Evolutionary conservation across 92 coral and sea anemone species (phyloP).

Genomic region (Epizoanthus stellaris): DNA sequence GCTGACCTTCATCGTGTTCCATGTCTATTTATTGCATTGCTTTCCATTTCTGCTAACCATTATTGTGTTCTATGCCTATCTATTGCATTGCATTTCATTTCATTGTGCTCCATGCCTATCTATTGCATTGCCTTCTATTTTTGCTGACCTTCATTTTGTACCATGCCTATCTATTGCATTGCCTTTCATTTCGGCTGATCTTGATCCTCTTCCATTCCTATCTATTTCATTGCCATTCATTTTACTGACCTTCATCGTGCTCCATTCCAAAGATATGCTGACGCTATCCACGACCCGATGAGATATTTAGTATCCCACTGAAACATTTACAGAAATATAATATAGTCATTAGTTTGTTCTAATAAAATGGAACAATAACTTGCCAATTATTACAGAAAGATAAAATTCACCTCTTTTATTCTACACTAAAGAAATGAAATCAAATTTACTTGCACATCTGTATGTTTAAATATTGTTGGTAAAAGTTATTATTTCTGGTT

Average conservation of each 20-base stretch:
- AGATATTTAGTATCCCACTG: constrained; percentile 70
- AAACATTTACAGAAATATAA: neutral
- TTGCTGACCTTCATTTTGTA: constrained; percentile 66
- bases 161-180: constrained; percentile 41
- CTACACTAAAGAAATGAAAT: too few relatives aligned
- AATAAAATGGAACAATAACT: too few relatives aligned
- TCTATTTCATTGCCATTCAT: neutral
- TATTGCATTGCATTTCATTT: neutral
- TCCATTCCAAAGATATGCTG: constrained; percentile 73
- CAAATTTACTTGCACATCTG: too few relatives aligned
- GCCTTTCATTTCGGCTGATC: too few relatives aligned
- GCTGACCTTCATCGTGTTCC: constrained; percentile 72
- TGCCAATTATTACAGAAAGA: too few relatives aligned
- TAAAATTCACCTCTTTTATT: too few relatives aligned
- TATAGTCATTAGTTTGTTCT: too few relatives aligned
- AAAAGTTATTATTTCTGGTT: too few relatives aligned
- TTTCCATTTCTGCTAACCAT: too few relatives aligned
- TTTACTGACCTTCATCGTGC: constrained; percentile 68
- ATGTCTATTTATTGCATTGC: constrained; percentile 20
- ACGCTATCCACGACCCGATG: constrained; percentile 75
- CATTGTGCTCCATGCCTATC: too few relatives aligned
- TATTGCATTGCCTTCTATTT: neutral
- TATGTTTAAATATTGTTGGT: too few relatives aligned
- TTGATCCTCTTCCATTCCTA: neutral
- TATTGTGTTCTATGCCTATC: neutral